These are phyloP conservation scores for Lottia gigantea DNA, from an alignment of 2,888 invertebrate species.

Conservation along the genomic window DNA sequence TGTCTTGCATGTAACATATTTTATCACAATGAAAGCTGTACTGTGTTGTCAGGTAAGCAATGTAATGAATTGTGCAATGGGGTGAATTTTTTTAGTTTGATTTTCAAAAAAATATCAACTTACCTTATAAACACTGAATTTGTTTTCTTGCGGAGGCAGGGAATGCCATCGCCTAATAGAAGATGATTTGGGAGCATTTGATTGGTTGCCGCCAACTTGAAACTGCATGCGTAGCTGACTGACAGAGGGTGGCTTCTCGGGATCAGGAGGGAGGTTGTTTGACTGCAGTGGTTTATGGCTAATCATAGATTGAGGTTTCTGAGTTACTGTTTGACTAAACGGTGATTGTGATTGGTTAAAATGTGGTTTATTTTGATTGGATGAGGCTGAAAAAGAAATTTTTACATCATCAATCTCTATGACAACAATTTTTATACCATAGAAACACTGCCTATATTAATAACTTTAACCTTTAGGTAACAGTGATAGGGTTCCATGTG, in stretches of 20 bases:
- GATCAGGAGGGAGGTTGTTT: not conserved
- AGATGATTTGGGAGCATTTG: slow-evolving; percentile 7
- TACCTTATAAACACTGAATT: slow-evolving; percentile 32
- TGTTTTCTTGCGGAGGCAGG: slow-evolving; percentile 33
- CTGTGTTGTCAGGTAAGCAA: no score
- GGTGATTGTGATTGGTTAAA: not conserved
- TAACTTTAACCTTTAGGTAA: no score
- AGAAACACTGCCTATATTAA: no score
- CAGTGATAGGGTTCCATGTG: no score
- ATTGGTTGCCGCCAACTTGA: slow-evolving; percentile 24
- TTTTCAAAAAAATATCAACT: slow-evolving; percentile 10
- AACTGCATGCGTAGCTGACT: slow-evolving; percentile 34
- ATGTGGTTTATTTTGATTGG: not conserved
- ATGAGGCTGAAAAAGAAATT: not conserved
- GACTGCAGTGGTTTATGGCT: not conserved
- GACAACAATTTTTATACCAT: no score
- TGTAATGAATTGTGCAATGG: no score
- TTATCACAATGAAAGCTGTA: no score
- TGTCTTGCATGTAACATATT: no score
- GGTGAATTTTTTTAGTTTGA: not conserved
- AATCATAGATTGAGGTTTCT: not conserved
- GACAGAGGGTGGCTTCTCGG: slow-evolving; percentile 23
- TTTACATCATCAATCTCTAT: not conserved
- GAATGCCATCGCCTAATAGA: slow-evolving; percentile 36
- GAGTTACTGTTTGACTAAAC: not conserved